phyloP scores from a whole-genome alignment of 2,113 vertebrate genomes.

The Stegostoma tigrinum region DNA sequence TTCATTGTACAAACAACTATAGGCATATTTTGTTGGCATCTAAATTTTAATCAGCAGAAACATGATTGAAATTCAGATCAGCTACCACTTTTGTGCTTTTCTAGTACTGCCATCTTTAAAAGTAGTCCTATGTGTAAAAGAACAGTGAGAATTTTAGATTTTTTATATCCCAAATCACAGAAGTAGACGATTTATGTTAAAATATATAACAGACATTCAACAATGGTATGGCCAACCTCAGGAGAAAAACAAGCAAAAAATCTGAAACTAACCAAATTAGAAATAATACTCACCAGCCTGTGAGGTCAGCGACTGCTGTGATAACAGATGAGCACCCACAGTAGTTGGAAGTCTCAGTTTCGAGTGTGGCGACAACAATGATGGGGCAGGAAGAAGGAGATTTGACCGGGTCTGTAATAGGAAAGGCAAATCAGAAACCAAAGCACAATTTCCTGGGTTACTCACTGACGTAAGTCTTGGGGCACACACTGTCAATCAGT shows the following conservation, averaged over 20 bases:
- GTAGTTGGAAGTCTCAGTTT: slow-evolving; percentile 58
- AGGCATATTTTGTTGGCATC: background rate
- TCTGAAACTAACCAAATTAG: slow-evolving; percentile 40
- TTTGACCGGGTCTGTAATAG: slow-evolving; percentile 69
- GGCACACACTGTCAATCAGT: background rate
- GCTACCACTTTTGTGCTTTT: background rate
- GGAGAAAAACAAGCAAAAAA: background rate
- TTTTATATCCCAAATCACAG: background rate
- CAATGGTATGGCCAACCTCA: background rate
- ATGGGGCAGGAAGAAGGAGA: slow-evolving; percentile 63
- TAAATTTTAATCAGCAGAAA: background rate
- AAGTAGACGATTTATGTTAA: background rate
- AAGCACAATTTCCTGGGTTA: slow-evolving; percentile 56
- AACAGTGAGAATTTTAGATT: background rate
- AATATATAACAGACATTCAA: background rate
- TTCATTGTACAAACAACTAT: background rate
- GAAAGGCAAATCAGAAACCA: slow-evolving; percentile 55
- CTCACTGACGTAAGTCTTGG: slow-evolving; percentile 50
- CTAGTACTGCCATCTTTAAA: no score
- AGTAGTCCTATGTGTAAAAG: background rate
- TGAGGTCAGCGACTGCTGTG: slow-evolving; percentile 53
- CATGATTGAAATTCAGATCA: background rate
- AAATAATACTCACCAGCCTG: slow-evolving; percentile 59
- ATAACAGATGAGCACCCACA: slow-evolving; percentile 53
- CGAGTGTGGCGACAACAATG: slow-evolving; percentile 66